These are phyloP conservation scores for Onthophagus taurus DNA, from an alignment of 1,140 invertebrate species.

Conservation along the genomic window DNA sequence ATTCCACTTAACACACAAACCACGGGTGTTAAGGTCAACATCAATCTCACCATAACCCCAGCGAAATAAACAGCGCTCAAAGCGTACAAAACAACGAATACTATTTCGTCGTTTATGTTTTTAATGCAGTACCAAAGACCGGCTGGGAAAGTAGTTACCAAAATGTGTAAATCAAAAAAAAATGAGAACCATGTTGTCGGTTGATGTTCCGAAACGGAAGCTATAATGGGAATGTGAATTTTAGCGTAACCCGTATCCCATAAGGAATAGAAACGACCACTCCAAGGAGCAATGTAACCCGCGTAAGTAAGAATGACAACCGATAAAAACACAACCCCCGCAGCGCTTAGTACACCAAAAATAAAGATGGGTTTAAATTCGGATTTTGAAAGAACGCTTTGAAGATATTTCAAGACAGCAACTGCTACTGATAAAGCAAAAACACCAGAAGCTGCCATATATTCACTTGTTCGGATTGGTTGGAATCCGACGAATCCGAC, in stretches of 20 bases:
- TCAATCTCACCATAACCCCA: conserved; percentile 98
- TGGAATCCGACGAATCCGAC: conserved; percentile 99
- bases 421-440: conserved; percentile 90
- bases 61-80: conserved; percentile 98
- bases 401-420: conserved; percentile 79
- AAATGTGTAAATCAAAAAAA: conserved; percentile 98
- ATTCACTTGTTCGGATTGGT: conserved; percentile 98
- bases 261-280: conserved; percentile 95
- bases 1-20: conserved; percentile 95
- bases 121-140: conserved; percentile 99
- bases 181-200: conserved; percentile 99
- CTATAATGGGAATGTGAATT: conserved; percentile 99
- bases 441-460: conserved; percentile 97
- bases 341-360: conserved; percentile 63
- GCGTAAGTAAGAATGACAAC: conserved; percentile 87
- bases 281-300: conserved; percentile 96
- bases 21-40: conserved; percentile 95
- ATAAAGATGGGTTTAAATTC: conserved; percentile 90
- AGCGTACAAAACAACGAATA: conserved; percentile 96
- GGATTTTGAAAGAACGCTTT: conserved; percentile 77
- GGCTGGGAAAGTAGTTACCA: conserved; percentile 93
- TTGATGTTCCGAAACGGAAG: conserved; percentile 99
- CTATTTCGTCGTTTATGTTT: conserved; percentile 93
- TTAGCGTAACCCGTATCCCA: conserved; percentile 99
- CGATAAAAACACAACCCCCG: conserved; percentile 71